phyloP scores from a whole-genome alignment of 1,140 invertebrate genomes.

The Cyclina sinensis region DNA sequence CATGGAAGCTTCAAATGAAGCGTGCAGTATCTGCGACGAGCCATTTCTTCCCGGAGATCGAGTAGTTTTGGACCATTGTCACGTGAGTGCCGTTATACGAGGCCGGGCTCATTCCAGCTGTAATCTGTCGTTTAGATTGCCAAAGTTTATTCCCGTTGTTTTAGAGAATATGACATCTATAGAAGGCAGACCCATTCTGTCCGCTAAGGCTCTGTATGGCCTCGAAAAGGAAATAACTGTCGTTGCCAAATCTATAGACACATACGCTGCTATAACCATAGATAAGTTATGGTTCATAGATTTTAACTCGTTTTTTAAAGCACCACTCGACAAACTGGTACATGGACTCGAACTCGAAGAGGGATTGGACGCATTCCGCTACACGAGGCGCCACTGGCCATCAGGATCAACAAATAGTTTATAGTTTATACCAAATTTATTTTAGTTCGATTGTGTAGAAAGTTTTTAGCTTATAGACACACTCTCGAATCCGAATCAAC shows the following conservation, averaged over 20 bases:
- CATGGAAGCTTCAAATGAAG: not conserved
- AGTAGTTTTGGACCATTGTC: not conserved
- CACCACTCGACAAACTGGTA: not conserved
- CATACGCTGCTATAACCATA: not conserved
- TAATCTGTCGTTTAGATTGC: not conserved
- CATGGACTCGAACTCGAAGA: not conserved
- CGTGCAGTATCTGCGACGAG: not conserved
- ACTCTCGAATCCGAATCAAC: too few species aligned
- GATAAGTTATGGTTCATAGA: not conserved
- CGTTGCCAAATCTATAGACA: not conserved
- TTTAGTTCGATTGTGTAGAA: too few species aligned
- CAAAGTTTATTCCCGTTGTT: not conserved
- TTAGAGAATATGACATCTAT: not conserved
- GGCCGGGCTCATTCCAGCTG: not conserved
- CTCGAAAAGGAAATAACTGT: not conserved
- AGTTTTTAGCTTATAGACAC: too few species aligned
- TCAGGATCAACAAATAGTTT: too few species aligned
- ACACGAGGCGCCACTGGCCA: not conserved
- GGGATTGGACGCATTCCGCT: not conserved
- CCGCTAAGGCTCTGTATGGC: not conserved
- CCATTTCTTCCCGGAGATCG: not conserved
- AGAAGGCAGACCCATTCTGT: not conserved
- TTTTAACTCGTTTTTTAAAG: not conserved
- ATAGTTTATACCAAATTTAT: too few species aligned
- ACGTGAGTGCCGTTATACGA: not conserved